These are phyloP conservation scores for Troides helena DNA, from an alignment of 2,888 invertebrate species.

Conservation along the genomic window DNA sequence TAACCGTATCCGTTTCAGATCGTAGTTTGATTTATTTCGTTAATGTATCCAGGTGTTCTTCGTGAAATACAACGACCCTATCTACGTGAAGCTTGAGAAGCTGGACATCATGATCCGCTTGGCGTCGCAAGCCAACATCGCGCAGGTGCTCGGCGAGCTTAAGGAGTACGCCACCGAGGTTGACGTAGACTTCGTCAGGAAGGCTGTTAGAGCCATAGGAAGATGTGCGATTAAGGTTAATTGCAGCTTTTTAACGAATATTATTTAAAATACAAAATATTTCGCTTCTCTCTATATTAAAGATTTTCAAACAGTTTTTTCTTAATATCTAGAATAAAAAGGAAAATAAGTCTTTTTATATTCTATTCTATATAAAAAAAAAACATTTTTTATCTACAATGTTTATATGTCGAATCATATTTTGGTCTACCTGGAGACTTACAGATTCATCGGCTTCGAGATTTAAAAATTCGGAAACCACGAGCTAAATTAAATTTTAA, in stretches of 20 bases:
- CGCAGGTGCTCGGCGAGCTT: constrained; percentile 97
- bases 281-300: no score
- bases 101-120: constrained; percentile 99
- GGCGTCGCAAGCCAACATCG: constrained; percentile 98
- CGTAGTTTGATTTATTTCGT: not conserved
- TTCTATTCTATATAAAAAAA: not conserved
- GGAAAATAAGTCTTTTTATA: no score
- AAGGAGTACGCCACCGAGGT: constrained; percentile 99
- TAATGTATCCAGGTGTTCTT: constrained; percentile 86
- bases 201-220: constrained; percentile 98
- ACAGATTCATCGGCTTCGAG: no score
- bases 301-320: no score
- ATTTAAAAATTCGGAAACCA: no score
- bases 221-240: constrained; percentile 97
- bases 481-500: no score
- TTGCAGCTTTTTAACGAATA: not conserved
- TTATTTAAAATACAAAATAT: no score
- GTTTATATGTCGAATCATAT: no score
- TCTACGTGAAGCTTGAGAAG: constrained; percentile 99
- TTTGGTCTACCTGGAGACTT: no score
- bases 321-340: no score
- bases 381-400: no score
- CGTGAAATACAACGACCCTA: constrained; percentile 99
- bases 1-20: no score
- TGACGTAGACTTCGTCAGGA: constrained; percentile 99